Evolutionary conservation across 2,797 vertebrate genomes (phyloP).

Genomic region (Rhinichthys osculus): DNA sequence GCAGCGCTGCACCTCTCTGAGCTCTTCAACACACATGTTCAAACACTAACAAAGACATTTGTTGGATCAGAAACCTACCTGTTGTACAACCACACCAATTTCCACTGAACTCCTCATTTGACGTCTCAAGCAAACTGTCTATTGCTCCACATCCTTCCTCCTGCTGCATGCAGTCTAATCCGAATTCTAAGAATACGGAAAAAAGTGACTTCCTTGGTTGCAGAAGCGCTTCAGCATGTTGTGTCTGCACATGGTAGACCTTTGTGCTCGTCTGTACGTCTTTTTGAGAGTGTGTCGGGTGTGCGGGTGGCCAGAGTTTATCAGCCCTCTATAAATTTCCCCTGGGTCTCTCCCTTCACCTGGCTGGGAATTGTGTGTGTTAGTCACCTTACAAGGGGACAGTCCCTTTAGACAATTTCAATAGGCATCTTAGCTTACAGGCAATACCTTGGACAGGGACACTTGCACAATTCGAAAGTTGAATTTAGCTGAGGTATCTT

Average conservation of each 20-base stretch:
- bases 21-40: conserved; percentile 19
- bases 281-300: conserved; percentile 15
- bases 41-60: conserved; percentile 38
- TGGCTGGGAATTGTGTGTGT: conserved; percentile 65
- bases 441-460: conserved; percentile 26
- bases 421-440: conserved; percentile 25
- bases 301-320: conserved; percentile 58
- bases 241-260: conserved; percentile 21
- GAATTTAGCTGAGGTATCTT: neutral
- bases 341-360: conserved; percentile 69
- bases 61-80: conserved; percentile 48
- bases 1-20: conserved; percentile 5
- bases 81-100: conserved; percentile 53
- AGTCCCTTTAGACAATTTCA: conserved; percentile 57
- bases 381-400: conserved; percentile 69
- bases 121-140: conserved; percentile 49
- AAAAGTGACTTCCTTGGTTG: conserved; percentile 65
- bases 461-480: neutral
- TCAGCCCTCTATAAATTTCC: conserved; percentile 68
- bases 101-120: conserved; percentile 52
- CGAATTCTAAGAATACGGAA: conserved; percentile 69
- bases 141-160: conserved; percentile 70
- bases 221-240: conserved; percentile 20
- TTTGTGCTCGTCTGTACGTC: conserved; percentile 31
- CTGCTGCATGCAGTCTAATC: conserved; percentile 46